Evolutionary conservation across 92 coral and sea anemone genomes (phyloP), one percentile per base, ranked within the genome.

Genomic region (Palythoa grandis): DNA sequence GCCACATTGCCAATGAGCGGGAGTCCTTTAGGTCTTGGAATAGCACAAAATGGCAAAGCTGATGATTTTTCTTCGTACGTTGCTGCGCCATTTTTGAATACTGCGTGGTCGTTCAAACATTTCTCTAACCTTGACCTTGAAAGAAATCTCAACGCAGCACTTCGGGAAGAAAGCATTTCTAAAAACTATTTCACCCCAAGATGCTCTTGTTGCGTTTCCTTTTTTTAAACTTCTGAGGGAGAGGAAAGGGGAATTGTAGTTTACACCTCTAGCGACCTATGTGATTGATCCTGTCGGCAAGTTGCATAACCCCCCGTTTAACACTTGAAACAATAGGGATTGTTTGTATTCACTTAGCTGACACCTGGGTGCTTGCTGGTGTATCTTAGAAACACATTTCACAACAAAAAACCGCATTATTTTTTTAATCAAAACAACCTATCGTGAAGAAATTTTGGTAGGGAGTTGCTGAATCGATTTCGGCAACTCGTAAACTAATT

Each of bases 1-100:
- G 16, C 60, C 13, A 73, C 4, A 1, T 40, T 77, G 12, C 86
- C 78, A 13, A 35, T 29, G 8, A 72, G 73, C 11, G 70, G 83
- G n/a, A 82, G 70, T 10, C 71, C 78, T 35, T 60, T 71, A 12
- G 92, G 92, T 74, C 79, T 73, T 2, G 92, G 92, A 60, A 89
- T 86, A 40, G 74, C 82, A 15, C 83, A 77, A 43, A 89, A 79
- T 7, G 92, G 87, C 63, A 80, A 2, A 6, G 25, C 61, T 11
- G 48, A 13, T 0, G 57, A 19, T 7, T 80, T 65, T 48, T 66
- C 74, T 17, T 80, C 20, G 48, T 23, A 43, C 8, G 15, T 39
- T 12, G 20, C 25, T 40, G 53, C 74, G 85, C 61, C 73, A 80
- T 69, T 14, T 80, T 63, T 80, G 48, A 66, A 25, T 20, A 53